Conservation (phyloP, 2,888 invertebrate species). For the Dryadula phaetusa region DNA sequence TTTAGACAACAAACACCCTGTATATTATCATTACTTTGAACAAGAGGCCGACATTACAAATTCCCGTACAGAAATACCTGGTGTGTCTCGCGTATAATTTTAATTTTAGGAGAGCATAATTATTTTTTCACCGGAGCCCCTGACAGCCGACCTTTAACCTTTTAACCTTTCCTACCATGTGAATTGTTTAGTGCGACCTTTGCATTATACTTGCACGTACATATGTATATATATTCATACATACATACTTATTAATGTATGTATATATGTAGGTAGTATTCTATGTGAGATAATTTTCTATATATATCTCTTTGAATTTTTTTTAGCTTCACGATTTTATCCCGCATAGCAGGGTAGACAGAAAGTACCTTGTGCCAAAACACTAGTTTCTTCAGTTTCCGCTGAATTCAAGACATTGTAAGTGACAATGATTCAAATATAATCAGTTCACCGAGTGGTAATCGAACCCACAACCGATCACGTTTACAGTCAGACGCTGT, state of each 20-base stretch:
- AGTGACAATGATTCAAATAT: no score
- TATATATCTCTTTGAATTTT: no score
- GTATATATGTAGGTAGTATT: no score
- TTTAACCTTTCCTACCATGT: conserved; percentile 10
- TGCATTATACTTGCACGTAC: not conserved
- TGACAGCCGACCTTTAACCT: conserved; percentile 5
- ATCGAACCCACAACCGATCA: no score
- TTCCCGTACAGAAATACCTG: conserved; percentile 19
- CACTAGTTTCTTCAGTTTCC: no score
- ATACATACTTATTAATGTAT: not conserved
- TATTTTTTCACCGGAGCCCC: conserved; percentile 35
- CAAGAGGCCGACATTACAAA: not conserved
- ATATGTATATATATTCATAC: not conserved
- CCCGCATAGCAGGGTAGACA: no score
- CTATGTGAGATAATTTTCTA: no score
- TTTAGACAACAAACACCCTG: not conserved
- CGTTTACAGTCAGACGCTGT: no score
- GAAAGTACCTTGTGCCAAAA: no score
- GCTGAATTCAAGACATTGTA: no score
- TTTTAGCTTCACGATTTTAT: no score
- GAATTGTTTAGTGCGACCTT: conserved; percentile 30
- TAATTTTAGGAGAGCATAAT: conserved; percentile 35
- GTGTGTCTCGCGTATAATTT: not conserved
- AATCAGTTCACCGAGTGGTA: no score
- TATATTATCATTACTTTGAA: conserved; percentile 5